A percentile compares a stretch with the other conserved stretches of the same genome.
phyloP scores from a whole-genome alignment of 1,140 invertebrate genomes.

The Drosophila willistoni region DNA sequence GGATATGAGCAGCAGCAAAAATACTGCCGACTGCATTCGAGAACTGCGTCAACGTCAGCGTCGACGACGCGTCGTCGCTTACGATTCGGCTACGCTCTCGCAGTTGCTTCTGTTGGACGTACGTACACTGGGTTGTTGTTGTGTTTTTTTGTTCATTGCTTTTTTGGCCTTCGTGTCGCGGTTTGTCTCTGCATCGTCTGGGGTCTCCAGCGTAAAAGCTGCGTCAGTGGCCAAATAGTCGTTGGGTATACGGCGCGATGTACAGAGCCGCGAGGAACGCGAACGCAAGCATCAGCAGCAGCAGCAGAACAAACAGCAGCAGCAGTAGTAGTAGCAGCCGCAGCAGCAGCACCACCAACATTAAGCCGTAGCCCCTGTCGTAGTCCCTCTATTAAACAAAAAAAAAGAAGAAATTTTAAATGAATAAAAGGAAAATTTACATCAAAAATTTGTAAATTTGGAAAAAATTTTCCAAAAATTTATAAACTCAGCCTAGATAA shows the following conservation, averaged over 20 bases:
- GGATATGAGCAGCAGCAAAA: neutral
- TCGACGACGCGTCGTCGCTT: neutral
- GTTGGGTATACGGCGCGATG: slow-evolving; percentile 83
- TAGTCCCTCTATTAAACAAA: neutral
- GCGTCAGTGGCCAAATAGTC: slow-evolving; percentile 72
- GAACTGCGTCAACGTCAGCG: neutral
- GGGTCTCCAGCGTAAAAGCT: slow-evolving; percentile 74
- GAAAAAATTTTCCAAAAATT: neutral
- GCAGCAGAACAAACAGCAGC: slow-evolving; percentile 21
- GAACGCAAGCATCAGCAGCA: slow-evolving; percentile 43
- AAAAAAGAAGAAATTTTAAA: neutral
- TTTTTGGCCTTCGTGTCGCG: slow-evolving; percentile 21
- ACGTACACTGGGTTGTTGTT: neutral
- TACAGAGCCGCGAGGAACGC: slow-evolving; percentile 76
- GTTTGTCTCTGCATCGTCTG: slow-evolving; percentile 39
- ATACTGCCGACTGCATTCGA: slow-evolving; percentile 2
- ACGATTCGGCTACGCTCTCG: slow-evolving; percentile 9
- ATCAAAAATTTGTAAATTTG: neutral
- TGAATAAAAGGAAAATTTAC: neutral
- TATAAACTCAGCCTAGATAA: neutral
- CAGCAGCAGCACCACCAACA: slow-evolving; percentile 27
- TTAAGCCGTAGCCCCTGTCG: slow-evolving; percentile 8
- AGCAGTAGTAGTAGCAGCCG: slow-evolving; percentile 22
- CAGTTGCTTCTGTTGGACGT: too few relatives aligned
- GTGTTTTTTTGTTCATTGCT: neutral